Percentiles rank a stretch among this genome's conserved stretches.
Conservation (phyloP, 2,888 invertebrate species). For the Allacma fusca region DNA sequence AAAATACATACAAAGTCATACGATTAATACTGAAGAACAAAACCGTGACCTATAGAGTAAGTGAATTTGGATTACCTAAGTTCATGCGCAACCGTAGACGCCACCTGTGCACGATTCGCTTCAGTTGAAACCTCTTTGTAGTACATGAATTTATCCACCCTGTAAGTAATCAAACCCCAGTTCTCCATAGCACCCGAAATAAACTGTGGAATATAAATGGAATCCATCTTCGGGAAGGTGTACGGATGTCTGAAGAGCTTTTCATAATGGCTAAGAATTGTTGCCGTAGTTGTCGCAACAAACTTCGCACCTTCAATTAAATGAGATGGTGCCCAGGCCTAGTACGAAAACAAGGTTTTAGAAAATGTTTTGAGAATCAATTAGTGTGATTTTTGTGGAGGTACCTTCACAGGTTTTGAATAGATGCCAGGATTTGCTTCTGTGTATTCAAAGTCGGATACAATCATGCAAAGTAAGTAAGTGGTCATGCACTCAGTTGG, state of each 20-base stretch:
- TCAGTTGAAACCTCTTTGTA: not conserved
- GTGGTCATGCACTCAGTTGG: constrained; percentile 45
- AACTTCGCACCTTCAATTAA: not conserved
- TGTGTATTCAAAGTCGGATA: constrained; percentile 43
- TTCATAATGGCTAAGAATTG: constrained; percentile 9
- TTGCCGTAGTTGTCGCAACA: not conserved
- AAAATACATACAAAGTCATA: no score
- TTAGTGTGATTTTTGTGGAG: not conserved
- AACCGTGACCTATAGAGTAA: no score
- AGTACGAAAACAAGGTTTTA: no score
- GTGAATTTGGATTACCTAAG: not conserved
- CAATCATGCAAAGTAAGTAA: constrained; percentile 51
- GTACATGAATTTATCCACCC: not conserved
- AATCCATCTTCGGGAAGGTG: constrained; percentile 6
- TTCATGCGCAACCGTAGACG: not conserved
- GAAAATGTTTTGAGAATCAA: constrained; percentile 6
- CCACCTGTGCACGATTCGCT: not conserved
- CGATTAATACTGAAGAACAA: no score
- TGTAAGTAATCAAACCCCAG: not conserved
- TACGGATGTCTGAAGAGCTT: not conserved
- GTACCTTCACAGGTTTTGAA: not conserved
- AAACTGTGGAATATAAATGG: not conserved
- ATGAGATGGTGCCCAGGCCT: constrained; percentile 7
- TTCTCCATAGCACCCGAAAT: constrained; percentile 10
- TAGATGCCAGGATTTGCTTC: not conserved